Base-by-base conservation (phyloP, 2,888 invertebrate genomes). In the Aethes cnicana region DNA sequence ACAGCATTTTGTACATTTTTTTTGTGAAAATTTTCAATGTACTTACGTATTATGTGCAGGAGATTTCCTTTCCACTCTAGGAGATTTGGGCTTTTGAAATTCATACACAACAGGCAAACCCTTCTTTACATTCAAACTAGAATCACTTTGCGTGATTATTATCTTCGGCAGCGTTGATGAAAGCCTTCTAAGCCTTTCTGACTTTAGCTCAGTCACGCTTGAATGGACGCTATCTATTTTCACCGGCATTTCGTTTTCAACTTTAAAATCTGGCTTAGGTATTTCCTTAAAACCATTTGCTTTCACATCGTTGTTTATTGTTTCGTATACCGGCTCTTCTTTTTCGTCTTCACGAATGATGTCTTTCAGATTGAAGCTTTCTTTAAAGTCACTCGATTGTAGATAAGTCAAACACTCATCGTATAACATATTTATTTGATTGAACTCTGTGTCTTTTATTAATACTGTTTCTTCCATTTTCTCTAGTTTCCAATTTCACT, bases 81-180 rank as follows among this genome's bases (percentile, higher is more conserved):
- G 41, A 4, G 32, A 9, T 9, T 26, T 14, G 6, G 55, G 53
- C 16, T 55, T 33, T 28, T 54, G 47, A 41, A 58, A 59, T 9
- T 55, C 42, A 20, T 42, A 49, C 5, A 42, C 20, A 32, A 33
- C 14, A 21, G 49, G 48, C 3, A 56, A 57, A 8, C 64, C 59
- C 44, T 56, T 58, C 25, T 59, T 65, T 17, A 61, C 21, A 44
- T 78, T 72, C 5, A 87, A 61, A 54, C 81, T 86, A 0, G 76
- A 74, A 26, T 71, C 78, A 52, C 87, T 87, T 39, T 85, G 78
- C 0, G 88, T 88, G 21, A 89, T 84, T 1, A 87, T 77, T 2
- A 89, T 89, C 57, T 80, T 88, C 0, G 88, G 88, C 4, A 88
- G 52, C 26, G 84, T 83, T 43, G 78, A 74, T 0, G 88, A 89